Evolutionary conservation across 2,888 invertebrate genomes (phyloP), one percentile per base, ranked within the genome.

Genomic region (Smittia aterrima): DNA sequence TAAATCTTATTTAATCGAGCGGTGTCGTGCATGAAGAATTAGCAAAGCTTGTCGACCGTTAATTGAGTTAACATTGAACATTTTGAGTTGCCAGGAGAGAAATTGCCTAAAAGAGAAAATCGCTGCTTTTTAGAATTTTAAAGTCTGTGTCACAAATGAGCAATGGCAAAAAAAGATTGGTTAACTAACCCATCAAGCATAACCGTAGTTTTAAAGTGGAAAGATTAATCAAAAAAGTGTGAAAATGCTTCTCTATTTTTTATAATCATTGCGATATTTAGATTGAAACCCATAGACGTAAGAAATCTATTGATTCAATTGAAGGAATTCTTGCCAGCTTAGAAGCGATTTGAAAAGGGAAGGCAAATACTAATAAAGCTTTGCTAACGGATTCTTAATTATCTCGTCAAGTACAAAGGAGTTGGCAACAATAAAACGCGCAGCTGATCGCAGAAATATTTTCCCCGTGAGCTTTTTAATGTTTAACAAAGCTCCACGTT

Each of bases 221-320:
- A 32, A n/a, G 47, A 47, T n/a, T 47, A 47, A 47, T 47, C 47
- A 47, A 47, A 47, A 47, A 68, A 68, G 68, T 68, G 68, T 68
- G 68, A 68, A 68, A 66, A 66, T 66, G 68, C 68, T 68, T 68
- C 68, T 68, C 41, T 68, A 68, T 68, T 68, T 68, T 68, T 68
- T 68, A 68, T 68, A 68, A 68, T 68, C 22, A 41, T 38, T 47
- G 68, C 68, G 47, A 47, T 47, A 47, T 47, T 47, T 32, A 38
- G 27, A 66, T 38, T 66, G 66, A 38, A 18, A 32, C 47, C 1
- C 11, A n/a, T 11, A 47, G 47, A n/a, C 11, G 22, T 58, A 58
- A 58, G 58, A 22, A 47, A 47, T n/a, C 11, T 47, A 47, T 47
- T 47, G 47, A 47, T n/a, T 58, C 11, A n/a, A 47, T n/a, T n/a